Evolutionary conservation across 2,888 invertebrate species (phyloP).

Genomic region (Ennomos erosarius): DNA sequence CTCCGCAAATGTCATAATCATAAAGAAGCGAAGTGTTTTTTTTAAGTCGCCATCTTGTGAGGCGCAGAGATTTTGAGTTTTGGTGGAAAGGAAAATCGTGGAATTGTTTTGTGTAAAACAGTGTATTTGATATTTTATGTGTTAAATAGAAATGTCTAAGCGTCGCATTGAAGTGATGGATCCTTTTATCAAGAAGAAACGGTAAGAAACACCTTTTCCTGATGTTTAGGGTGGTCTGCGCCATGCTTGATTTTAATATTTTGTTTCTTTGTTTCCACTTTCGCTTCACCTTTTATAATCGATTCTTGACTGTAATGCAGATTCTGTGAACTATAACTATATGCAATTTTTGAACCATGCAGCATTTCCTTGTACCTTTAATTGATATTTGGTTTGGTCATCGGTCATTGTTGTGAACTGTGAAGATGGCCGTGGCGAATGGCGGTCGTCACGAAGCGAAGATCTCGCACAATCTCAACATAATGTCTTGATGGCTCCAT

Average conservation of each 20-base stretch:
- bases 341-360: neutral
- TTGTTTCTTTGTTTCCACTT: slow-evolving; percentile 42
- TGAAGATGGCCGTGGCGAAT: too few species aligned
- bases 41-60: slow-evolving; percentile 71
- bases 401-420: too few species aligned
- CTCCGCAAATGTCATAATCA: too few species aligned
- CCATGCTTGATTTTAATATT: slow-evolving; percentile 56
- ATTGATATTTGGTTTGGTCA: too few species aligned
- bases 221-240: slow-evolving; percentile 37
- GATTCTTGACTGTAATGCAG: neutral
- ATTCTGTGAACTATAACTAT: too few species aligned
- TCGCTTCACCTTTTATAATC: slow-evolving; percentile 14
- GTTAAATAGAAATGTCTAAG: slow-evolving; percentile 88
- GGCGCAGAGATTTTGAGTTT: slow-evolving; percentile 51
- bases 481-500: too few species aligned
- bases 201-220: slow-evolving; percentile 74
- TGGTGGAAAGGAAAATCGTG: slow-evolving; percentile 47
- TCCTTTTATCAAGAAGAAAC: slow-evolving; percentile 91
- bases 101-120: slow-evolving; percentile 49
- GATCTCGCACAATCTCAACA: too few species aligned
- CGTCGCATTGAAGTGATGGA: slow-evolving; percentile 94
- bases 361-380: neutral
- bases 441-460: too few species aligned
- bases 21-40: too few species aligned
- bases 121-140: slow-evolving; percentile 55